Evolutionary conservation across 2,113 vertebrate genomes (phyloP), one percentile per base, ranked within the genome.

Genomic region (Chaetura pelagica): DNA sequence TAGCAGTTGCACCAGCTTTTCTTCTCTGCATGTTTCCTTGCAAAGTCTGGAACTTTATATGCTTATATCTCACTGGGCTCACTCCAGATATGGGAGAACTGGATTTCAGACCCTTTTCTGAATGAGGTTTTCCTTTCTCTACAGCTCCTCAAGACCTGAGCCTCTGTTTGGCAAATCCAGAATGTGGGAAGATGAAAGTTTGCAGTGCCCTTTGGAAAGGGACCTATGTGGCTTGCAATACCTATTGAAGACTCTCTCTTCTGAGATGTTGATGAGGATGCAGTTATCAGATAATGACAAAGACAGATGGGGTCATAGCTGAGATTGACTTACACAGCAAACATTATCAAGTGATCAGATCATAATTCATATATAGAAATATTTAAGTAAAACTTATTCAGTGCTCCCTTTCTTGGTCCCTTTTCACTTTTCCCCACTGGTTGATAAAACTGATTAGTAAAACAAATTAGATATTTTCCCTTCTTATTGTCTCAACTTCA

Each of bases 1-100:
- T 0, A 67, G 24, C 19, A 15, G n/a, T 54, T 4, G 2, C 35
- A 77, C 7, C 7, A n/a, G 15, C 6, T 5, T 48, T 72, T 75
- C 32, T 68, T 59, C 17, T 18, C 15, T 67, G 34, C 21, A 20
- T 2, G 4, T 54, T 95, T 81, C 35, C 19, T 66, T 66, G 30
- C 10, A 69, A 62, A 76, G n/a, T 18, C 40, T 46, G n/a, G 22
- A 88, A 20, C 44, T 72, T 32, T 3, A 3, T 52, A 42, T 54
- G 29, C 10, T 21, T 64, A 2, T 54, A 10, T 72, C 48, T 51
- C 26, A 35, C 22, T 30, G 44, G 7, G 13, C 12, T 68, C 24
- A 22, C 13, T 7, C 1, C 5, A 66, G 12, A 13, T 38, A 5
- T 21, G 48, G 7, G 10, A 85, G 9, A 7, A 48, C 4, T 61